phyloP scores from a whole-genome alignment of 2,797 vertebrate species.

The Danio aesculapii region DNA sequence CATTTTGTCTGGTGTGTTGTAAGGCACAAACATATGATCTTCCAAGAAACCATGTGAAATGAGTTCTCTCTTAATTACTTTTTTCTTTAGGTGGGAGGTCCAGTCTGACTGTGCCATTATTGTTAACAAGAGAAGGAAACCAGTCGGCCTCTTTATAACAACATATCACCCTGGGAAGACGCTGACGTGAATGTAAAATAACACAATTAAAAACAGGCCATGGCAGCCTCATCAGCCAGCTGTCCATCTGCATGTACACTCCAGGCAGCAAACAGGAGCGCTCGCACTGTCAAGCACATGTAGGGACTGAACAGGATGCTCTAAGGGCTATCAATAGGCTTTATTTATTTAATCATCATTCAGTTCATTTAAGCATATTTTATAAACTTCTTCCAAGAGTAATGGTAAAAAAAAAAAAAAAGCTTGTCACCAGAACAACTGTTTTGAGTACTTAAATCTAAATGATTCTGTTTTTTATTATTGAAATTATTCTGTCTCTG shows the following conservation, averaged over 20 bases:
- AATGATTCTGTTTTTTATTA: too few relatives aligned
- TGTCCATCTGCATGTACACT: constrained; percentile 39
- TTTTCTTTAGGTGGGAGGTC: constrained; percentile 67
- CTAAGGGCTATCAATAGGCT: not conserved
- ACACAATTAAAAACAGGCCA: constrained; percentile 80
- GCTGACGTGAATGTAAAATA: constrained; percentile 78
- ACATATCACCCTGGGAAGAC: constrained; percentile 77
- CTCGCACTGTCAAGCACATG: not conserved
- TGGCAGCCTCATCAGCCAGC: constrained; percentile 23
- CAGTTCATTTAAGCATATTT: not conserved
- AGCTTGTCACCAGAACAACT: too few relatives aligned
- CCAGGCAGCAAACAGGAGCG: constrained; percentile 20
- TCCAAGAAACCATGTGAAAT: not conserved
- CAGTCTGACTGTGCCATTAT: constrained; percentile 78
- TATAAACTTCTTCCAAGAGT: too few relatives aligned
- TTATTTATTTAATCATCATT: not conserved
- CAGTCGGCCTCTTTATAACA: constrained; percentile 73
- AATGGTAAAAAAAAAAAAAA: too few relatives aligned
- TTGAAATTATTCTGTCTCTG: too few relatives aligned
- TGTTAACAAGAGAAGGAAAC: constrained; percentile 76
- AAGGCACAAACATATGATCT: not conserved
- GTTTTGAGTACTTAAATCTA: too few relatives aligned
- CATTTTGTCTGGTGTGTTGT: not conserved
- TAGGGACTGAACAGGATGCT: not conserved
- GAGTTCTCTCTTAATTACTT: constrained; percentile 40